A percentile compares a stretch with the other conserved stretches of the same genome.
phyloP scores from a whole-genome alignment of 2,888 invertebrate species.

The Acronicta aceris region DNA sequence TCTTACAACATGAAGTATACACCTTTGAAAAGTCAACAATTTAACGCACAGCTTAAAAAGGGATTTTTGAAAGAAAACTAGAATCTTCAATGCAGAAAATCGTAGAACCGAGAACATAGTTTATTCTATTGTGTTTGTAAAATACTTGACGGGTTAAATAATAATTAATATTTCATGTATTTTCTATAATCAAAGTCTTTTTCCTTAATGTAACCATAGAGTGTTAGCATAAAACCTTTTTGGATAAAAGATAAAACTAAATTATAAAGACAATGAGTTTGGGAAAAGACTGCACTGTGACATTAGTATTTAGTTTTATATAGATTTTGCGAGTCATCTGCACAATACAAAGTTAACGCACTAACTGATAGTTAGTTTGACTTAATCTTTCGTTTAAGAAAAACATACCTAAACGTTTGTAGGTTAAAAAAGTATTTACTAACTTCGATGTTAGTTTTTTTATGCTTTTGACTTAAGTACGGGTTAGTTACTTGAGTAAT shows the following conservation, averaged over 20 bases:
- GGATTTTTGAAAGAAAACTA: no score
- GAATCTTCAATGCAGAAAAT: no score
- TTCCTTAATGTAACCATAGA: slow-evolving; percentile 54
- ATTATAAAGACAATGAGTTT: slow-evolving; percentile 72
- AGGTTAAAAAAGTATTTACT: slow-evolving; percentile 30
- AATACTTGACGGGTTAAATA: no score
- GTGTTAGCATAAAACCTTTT: slow-evolving; percentile 15
- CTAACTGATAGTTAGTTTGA: slow-evolving; percentile 51
- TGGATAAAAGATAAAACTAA: slow-evolving; percentile 23
- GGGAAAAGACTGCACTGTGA: slow-evolving; percentile 79
- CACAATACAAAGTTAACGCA: slow-evolving; percentile 50
- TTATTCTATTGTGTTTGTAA: no score
- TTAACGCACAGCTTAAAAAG: no score
- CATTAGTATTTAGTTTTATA: slow-evolving; percentile 49
- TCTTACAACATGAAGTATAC: no score
- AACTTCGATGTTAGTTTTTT: slow-evolving; percentile 48
- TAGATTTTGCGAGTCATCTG: slow-evolving; percentile 10
- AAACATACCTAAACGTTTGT: not conserved
- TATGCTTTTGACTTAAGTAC: slow-evolving; percentile 26
- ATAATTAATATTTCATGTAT: no score
- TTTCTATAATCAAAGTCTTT: slow-evolving; percentile 51
- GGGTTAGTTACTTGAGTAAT: not conserved
- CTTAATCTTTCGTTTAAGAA: slow-evolving; percentile 28
- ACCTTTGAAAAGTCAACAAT: no score
- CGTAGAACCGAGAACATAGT: no score